A percentile compares a stretch with the other conserved stretches of the same genome.
Conservation (phyloP, 1,140 invertebrate species). For the Reticulitermes speratus region DNA sequence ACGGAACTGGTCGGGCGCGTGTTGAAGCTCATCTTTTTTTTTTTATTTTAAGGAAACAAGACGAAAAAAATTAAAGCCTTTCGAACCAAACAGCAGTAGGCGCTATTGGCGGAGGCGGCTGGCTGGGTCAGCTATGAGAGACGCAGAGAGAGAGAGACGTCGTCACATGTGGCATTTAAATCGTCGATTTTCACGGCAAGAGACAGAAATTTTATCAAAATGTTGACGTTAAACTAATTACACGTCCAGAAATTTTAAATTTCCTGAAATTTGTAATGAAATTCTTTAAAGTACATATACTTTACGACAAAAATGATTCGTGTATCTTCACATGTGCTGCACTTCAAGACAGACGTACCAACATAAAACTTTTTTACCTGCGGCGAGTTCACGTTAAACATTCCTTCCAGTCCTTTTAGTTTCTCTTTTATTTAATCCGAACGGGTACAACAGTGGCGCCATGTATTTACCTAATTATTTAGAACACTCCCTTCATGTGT, state of each 20-base stretch:
- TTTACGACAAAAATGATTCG: not conserved
- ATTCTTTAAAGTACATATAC: not conserved
- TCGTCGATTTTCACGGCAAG: not conserved
- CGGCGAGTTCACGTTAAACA: not conserved
- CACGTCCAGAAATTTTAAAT: not conserved
- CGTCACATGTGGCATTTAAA: constrained; percentile 12
- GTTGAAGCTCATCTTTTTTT: not conserved
- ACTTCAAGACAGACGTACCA: not conserved
- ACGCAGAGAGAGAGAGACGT: not conserved
- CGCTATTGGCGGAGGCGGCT: not conserved
- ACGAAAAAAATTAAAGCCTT: not conserved
- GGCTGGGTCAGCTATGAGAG: not conserved
- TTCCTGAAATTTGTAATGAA: not conserved
- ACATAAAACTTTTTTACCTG: not conserved
- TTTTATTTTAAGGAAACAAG: not conserved
- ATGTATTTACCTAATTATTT: not conserved
- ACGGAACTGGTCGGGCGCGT: constrained; percentile 10
- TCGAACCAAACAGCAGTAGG: not conserved
- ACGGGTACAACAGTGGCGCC: not conserved
- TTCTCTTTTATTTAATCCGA: not conserved
- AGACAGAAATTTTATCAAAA: not conserved
- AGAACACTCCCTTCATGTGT: not conserved
- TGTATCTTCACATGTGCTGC: not conserved
- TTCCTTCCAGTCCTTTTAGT: not conserved
- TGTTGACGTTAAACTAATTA: not conserved